Evolutionary conservation across 53 echinoderm and acorn worm species (phyloP).

Genomic region (Hippasteria phrygiana): DNA sequence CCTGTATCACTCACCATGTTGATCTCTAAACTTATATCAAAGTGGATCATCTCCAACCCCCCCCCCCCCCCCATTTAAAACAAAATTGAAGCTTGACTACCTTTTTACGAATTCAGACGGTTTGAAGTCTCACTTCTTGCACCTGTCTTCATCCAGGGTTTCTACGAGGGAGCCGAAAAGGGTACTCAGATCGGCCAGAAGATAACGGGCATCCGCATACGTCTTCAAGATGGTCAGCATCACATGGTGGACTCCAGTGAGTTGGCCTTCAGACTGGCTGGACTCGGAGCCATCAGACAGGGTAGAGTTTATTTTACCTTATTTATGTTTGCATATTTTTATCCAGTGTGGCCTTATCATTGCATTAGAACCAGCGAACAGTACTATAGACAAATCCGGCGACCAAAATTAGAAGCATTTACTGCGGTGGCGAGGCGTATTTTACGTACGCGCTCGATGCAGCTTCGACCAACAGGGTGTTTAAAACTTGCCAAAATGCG

Average conservation of each 20-base stretch:
- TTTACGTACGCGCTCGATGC: too few relatives aligned
- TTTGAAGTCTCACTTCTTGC: not conserved
- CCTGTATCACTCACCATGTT: too few relatives aligned
- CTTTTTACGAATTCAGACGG: not conserved
- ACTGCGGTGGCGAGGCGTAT: too few relatives aligned
- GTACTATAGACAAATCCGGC: too few relatives aligned
- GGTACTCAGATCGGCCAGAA: constrained; percentile 95
- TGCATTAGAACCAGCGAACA: too few relatives aligned
- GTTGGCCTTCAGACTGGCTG: constrained; percentile 88
- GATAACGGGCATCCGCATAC: constrained; percentile 83
- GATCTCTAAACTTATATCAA: too few relatives aligned
- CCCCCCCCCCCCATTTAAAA: too few relatives aligned
- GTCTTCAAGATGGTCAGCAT: constrained; percentile 87
- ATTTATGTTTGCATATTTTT: not conserved
- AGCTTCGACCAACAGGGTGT: too few relatives aligned
- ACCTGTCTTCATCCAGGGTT: constrained; percentile 71
- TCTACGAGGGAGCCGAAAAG: constrained; percentile 88
- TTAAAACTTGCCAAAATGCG: too few relatives aligned
- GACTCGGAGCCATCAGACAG: constrained; percentile 84
- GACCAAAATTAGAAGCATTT: too few relatives aligned
- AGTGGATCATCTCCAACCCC: too few relatives aligned
- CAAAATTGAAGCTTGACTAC: constrained; percentile 9
- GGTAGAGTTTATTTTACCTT: constrained; percentile 49
- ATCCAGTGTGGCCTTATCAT: too few relatives aligned
- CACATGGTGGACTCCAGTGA: constrained; percentile 99